Conservation (phyloP, 37 sponge, comb jelly and placozoan genomes). For the Cliona cf. orientalis region DNA sequence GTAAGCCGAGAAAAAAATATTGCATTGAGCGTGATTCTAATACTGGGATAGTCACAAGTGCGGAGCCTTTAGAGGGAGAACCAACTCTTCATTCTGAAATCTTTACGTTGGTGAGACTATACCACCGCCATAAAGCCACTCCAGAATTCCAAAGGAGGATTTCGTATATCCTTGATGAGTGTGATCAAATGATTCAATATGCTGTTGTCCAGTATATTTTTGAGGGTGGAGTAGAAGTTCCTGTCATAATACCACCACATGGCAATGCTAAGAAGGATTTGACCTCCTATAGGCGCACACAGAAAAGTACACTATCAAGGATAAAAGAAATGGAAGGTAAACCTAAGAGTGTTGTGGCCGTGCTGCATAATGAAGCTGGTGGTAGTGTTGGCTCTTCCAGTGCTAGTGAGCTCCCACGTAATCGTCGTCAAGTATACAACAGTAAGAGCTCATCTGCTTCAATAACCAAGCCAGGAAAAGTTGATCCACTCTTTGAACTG, state of each 20-base stretch:
- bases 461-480: not conserved
- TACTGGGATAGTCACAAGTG: not conserved
- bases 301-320: not conserved
- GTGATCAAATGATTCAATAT: conserved; percentile 2
- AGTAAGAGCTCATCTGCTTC: not conserved
- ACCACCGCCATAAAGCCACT: conserved; percentile 8
- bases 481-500: not conserved
- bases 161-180: not conserved
- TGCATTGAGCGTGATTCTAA: conserved; percentile 1
- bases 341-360: not conserved
- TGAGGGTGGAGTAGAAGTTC: conserved; percentile 3
- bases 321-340: not conserved
- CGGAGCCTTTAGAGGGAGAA: not conserved
- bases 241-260: conserved; percentile 8
- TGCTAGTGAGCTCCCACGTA: conserved; percentile 12
- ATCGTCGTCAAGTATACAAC: conserved; percentile 3
- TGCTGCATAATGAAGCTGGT: conserved; percentile 8
- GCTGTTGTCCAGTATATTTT: conserved; percentile 5
- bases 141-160: conserved; percentile 19
- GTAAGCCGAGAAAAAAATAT: conserved; percentile 7
- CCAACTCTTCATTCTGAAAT: not conserved
- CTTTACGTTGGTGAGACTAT: conserved; percentile 6
- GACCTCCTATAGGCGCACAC: not conserved
- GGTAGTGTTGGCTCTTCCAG: not conserved
- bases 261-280: conserved; percentile 1